phyloP scores from a whole-genome alignment of 2,888 invertebrate species.

The Pyrgus malvae region DNA sequence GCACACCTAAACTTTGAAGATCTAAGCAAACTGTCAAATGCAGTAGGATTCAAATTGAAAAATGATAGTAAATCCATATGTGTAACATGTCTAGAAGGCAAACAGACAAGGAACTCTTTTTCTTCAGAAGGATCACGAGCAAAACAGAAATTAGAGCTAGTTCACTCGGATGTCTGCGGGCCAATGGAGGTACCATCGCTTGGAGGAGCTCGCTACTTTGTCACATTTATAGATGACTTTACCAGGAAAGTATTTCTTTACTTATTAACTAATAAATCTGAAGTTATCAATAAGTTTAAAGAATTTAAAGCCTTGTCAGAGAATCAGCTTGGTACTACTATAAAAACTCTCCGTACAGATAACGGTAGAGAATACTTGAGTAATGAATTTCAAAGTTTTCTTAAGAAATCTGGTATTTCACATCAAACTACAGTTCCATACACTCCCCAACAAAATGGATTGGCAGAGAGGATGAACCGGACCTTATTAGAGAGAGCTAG shows the following conservation, averaged over 20 bases:
- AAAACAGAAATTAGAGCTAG: slow-evolving; percentile 39
- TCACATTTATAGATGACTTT: slow-evolving; percentile 50
- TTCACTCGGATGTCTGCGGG: slow-evolving; percentile 52
- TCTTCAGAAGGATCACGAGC: not conserved
- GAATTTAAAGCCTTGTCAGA: no score
- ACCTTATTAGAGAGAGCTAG: slow-evolving; percentile 33
- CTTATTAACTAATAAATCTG: slow-evolving; percentile 41
- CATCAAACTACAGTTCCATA: slow-evolving; percentile 39
- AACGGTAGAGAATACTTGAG: slow-evolving; percentile 29
- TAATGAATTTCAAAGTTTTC: slow-evolving; percentile 11
- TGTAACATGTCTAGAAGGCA: slow-evolving; percentile 23
- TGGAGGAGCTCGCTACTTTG: slow-evolving; percentile 47
- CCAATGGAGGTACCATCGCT: slow-evolving; percentile 46
- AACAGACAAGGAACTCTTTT: slow-evolving; percentile 29
- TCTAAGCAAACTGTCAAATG: slow-evolving; percentile 26
- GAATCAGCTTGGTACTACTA: slow-evolving; percentile 27
- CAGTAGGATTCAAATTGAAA: slow-evolving; percentile 29
- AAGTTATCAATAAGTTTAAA: slow-evolving; percentile 34
- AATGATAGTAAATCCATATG: slow-evolving; percentile 14
- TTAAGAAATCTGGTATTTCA: slow-evolving; percentile 35
- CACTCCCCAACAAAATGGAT: slow-evolving; percentile 45
- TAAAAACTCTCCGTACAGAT: slow-evolving; percentile 21
- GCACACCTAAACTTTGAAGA: slow-evolving; percentile 3
- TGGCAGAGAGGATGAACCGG: slow-evolving; percentile 40
- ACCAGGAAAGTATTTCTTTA: slow-evolving; percentile 41